phyloP scores from a whole-genome alignment of 1,140 invertebrate genomes.

The Papilio glaucus region DNA sequence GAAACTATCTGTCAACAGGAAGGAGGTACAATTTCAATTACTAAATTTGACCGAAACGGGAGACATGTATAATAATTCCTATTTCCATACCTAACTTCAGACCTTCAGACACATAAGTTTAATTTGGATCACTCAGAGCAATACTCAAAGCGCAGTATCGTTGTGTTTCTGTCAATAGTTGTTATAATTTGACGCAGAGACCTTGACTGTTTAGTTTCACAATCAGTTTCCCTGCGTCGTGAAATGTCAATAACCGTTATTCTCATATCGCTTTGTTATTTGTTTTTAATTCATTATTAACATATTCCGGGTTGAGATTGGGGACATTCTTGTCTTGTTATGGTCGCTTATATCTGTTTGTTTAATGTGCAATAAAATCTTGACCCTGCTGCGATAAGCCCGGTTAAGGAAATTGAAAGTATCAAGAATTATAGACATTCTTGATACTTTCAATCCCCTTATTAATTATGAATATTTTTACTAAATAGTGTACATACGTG shows the following conservation, averaged over 20 bases:
- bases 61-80: too few relatives aligned
- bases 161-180: not conserved
- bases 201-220: constrained; percentile 15
- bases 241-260: constrained; percentile 15
- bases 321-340: not conserved
- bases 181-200: not conserved
- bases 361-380: not conserved
- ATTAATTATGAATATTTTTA: too few relatives aligned
- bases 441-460: too few relatives aligned
- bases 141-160: not conserved
- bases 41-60: too few relatives aligned
- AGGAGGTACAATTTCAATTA: too few relatives aligned
- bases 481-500: too few relatives aligned
- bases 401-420: not conserved
- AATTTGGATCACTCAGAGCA: too few relatives aligned
- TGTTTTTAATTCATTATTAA: constrained; percentile 5
- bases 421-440: too few relatives aligned
- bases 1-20: too few relatives aligned
- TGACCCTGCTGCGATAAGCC: not conserved
- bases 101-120: not conserved
- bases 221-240: not conserved
- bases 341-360: not conserved
- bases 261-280: constrained; percentile 11
- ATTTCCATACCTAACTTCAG: too few relatives aligned
- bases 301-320: constrained; percentile 11